Evolutionary conservation across 2,797 vertebrate species (phyloP).

Genomic region (Somateria mollissima): DNA sequence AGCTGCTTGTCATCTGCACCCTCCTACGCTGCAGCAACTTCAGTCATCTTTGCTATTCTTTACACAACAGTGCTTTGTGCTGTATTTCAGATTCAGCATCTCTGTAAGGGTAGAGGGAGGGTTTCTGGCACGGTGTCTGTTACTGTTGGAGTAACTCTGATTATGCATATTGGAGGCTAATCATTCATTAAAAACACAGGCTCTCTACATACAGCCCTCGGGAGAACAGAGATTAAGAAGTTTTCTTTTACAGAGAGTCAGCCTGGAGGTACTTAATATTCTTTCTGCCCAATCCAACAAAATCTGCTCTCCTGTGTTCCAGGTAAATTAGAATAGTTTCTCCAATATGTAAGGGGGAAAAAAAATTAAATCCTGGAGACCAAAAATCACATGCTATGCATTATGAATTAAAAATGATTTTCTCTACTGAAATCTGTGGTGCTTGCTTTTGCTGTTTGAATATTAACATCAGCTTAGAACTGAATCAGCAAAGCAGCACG

Average conservation of each 20-base stretch:
- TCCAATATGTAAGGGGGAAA: neutral
- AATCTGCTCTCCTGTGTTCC: neutral
- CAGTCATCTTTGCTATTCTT: neutral
- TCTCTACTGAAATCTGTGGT: neutral
- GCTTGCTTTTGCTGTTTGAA: neutral
- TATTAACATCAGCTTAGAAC: constrained; percentile 43
- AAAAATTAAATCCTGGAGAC: neutral
- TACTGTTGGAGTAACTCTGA: neutral
- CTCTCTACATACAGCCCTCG: neutral
- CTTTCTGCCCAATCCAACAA: neutral
- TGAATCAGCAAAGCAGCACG: constrained; percentile 13
- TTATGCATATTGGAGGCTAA: neutral
- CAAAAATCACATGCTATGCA: neutral
- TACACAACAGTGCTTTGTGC: neutral
- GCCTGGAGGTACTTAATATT: constrained; percentile 14
- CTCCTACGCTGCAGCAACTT: neutral
- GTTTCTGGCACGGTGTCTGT: neutral
- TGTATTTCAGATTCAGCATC: neutral
- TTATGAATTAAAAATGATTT: constrained; percentile 51
- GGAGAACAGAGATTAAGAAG: neutral
- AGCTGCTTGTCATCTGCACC: neutral
- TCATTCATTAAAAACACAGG: constrained; percentile 19
- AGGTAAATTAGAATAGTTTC: neutral
- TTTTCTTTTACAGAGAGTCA: neutral
- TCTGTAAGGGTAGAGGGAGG: neutral